phyloP scores from a whole-genome alignment of 1,140 invertebrate species.

The Drosophila pachea region DNA sequence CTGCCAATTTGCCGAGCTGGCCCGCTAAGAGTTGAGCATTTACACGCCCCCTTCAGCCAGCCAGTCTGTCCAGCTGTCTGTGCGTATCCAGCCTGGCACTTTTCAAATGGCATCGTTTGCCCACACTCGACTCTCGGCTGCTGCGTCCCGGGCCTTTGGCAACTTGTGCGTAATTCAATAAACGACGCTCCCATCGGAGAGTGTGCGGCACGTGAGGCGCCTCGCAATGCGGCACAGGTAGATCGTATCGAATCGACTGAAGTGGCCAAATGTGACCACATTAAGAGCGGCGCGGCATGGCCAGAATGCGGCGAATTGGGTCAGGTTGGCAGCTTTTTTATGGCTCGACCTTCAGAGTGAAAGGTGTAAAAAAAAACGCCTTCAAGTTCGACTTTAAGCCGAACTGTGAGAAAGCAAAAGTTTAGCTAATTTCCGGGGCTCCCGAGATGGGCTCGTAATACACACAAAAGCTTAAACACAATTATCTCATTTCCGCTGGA shows the following conservation, averaged over 20 bases:
- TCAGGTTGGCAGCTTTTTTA: slow-evolving; percentile 17
- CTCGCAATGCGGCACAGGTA: slow-evolving; percentile 45
- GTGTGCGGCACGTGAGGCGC: slow-evolving; percentile 57
- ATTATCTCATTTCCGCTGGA: too few species aligned
- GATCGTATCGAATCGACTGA: slow-evolving; percentile 3
- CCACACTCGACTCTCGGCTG: slow-evolving; percentile 25
- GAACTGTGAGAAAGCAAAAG: background rate
- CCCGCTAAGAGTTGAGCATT: slow-evolving; percentile 32
- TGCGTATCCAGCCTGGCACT: slow-evolving; percentile 50
- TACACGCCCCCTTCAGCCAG: background rate
- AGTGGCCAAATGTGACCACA: slow-evolving; percentile 55
- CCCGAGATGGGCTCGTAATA: too few species aligned
- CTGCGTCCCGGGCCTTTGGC: slow-evolving; percentile 7
- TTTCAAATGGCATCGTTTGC: slow-evolving; percentile 59
- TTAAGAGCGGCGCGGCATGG: slow-evolving; percentile 49
- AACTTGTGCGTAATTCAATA: slow-evolving; percentile 70
- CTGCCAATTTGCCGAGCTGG: slow-evolving; percentile 57
- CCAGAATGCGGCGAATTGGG: slow-evolving; percentile 43
- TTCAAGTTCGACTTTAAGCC: background rate
- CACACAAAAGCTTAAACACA: too few species aligned
- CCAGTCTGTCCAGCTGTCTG: slow-evolving; percentile 3
- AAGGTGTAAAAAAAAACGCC: background rate
- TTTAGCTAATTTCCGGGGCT: too few species aligned
- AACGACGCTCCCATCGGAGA: slow-evolving; percentile 57
- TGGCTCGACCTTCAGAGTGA: slow-evolving; percentile 16